Evolutionary conservation across 2,113 vertebrate species (phyloP).

Genomic region (Perognathus longimembris): DNA sequence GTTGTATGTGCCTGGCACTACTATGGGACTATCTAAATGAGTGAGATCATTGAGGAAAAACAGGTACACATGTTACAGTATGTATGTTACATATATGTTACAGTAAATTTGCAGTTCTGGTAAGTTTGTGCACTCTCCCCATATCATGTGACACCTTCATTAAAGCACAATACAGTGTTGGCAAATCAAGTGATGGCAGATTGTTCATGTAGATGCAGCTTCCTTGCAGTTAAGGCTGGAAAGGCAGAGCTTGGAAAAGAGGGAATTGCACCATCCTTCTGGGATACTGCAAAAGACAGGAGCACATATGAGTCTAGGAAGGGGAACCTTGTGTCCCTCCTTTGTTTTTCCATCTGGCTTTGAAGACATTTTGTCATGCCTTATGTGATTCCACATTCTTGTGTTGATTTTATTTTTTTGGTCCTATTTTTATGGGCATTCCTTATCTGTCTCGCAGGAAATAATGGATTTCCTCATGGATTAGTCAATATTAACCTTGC

Average conservation of each 20-base stretch:
- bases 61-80: no score
- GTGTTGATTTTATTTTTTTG: no score
- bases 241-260: not conserved
- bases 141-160: not conserved
- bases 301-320: not conserved
- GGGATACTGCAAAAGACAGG: not conserved
- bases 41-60: not conserved
- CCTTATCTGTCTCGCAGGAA: constrained; percentile 30
- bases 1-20: not conserved
- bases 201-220: not conserved
- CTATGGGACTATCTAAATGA: not conserved
- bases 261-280: not conserved
- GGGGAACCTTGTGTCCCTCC: not conserved
- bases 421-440: not conserved
- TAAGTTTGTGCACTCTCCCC: not conserved
- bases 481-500: not conserved
- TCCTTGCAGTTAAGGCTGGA: not conserved
- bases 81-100: no score
- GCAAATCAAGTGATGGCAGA: not conserved
- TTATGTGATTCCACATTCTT: not conserved
- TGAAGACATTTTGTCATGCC: not conserved
- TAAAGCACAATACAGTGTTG: not conserved
- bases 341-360: not conserved
- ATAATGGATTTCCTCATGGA: constrained; percentile 34
- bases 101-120: not conserved